Percentiles rank a stretch among this genome's conserved stretches.
phyloP scores from a whole-genome alignment of 1,140 invertebrate species.

The Drosophila nigromelanica region DNA sequence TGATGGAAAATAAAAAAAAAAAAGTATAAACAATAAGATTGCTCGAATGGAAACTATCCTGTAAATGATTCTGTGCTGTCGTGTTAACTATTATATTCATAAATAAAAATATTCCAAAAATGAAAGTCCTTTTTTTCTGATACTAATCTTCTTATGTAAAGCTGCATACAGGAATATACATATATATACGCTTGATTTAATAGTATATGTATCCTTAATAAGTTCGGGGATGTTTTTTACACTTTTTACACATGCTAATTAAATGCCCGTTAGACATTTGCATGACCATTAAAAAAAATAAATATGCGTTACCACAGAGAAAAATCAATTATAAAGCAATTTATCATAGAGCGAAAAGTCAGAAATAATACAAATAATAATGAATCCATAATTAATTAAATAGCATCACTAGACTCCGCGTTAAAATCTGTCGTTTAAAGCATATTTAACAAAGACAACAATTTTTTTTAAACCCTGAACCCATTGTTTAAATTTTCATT shows the following conservation, averaged over 20 bases:
- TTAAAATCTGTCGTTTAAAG: neutral
- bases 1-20: neutral
- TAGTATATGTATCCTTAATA: no score
- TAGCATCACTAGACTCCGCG: neutral
- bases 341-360: constrained; percentile 45
- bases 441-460: neutral
- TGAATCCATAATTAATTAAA: constrained; percentile 5
- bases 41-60: neutral
- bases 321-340: constrained; percentile 59
- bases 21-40: neutral
- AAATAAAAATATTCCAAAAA: no score
- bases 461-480: no score
- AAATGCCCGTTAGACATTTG: constrained; percentile 18
- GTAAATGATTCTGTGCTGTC: neutral
- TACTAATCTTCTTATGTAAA: no score
- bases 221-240: no score
- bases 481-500: no score
- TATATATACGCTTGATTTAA: no score
- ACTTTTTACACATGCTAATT: neutral
- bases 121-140: no score
- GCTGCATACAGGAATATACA: no score
- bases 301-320: constrained; percentile 9
- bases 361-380: constrained; percentile 20
- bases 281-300: constrained; percentile 13
- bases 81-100: neutral